Conservation (phyloP, 2,113 vertebrate genomes). For the Forbesichthys papilliferus region DNA sequence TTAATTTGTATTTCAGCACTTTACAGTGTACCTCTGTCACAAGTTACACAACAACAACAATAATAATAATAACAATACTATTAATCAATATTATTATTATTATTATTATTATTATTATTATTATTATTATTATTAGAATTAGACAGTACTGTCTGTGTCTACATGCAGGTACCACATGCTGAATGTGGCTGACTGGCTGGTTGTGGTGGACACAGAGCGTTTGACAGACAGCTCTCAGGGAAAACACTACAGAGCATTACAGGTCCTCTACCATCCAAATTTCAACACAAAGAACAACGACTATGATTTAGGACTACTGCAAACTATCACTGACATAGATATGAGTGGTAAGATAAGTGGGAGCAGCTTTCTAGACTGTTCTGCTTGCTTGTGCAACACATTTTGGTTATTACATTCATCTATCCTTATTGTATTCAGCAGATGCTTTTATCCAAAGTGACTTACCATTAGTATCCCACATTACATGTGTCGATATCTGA, state of each 20-base stretch:
- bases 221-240: slow-evolving; percentile 52
- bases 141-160: background rate
- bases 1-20: too few species aligned
- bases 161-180: slow-evolving; percentile 63
- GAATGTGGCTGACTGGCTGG: slow-evolving; percentile 66
- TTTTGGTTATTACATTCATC: too few species aligned
- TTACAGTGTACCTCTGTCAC: too few species aligned
- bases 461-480: too few species aligned
- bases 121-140: too few species aligned
- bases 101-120: too few species aligned
- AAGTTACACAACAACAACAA: too few species aligned
- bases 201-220: slow-evolving; percentile 62
- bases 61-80: too few species aligned
- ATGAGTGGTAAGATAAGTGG: slow-evolving; percentile 57
- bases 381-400: background rate
- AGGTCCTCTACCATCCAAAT: slow-evolving; percentile 66
- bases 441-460: too few species aligned
- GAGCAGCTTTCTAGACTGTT: background rate
- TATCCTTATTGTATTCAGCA: too few species aligned
- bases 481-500: too few species aligned
- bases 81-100: too few species aligned
- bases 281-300: slow-evolving; percentile 68
- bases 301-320: slow-evolving; percentile 78
- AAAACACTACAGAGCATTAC: slow-evolving; percentile 57
- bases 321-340: slow-evolving; percentile 65